Evolutionary conservation across 2,797 vertebrate genomes (phyloP).

Genomic region (Leucoraja ocellata): DNA sequence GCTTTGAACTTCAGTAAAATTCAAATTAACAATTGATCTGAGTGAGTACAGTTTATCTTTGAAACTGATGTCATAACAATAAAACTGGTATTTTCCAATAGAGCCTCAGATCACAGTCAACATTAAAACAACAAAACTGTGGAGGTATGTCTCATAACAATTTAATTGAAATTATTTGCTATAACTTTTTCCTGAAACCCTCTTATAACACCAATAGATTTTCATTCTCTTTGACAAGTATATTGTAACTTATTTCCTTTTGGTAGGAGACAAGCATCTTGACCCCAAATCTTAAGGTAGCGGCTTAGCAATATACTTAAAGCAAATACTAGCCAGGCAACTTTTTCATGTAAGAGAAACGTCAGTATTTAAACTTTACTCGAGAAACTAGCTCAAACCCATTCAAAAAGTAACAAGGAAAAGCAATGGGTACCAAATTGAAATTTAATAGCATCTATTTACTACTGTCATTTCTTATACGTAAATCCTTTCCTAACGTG

Average conservation of each 20-base stretch:
- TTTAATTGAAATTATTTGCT: background rate
- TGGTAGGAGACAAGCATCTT: constrained; percentile 21
- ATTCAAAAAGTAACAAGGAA: constrained; percentile 42
- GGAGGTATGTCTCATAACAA: background rate
- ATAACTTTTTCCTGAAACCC: constrained; percentile 8
- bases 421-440: constrained; percentile 45
- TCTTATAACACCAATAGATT: background rate
- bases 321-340: constrained; percentile 10
- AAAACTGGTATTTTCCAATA: background rate
- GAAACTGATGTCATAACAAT: background rate
- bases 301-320: constrained; percentile 10
- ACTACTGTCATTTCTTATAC: constrained; percentile 40
- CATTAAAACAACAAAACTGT: background rate
- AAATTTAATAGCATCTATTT: constrained; percentile 47
- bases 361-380: constrained; percentile 23
- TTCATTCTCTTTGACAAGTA: background rate
- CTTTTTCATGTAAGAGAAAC: constrained; percentile 11
- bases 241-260: background rate
- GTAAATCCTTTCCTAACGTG: constrained; percentile 42
- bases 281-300: constrained; percentile 16
- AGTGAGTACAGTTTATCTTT: background rate
- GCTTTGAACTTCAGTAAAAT: background rate
- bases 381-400: constrained; percentile 16
- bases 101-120: background rate
- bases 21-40: background rate